A percentile compares a stretch with the other conserved stretches of the same genome.
phyloP scores from a whole-genome alignment of 2,113 vertebrate genomes.

The Gymnocephalus cernua region DNA sequence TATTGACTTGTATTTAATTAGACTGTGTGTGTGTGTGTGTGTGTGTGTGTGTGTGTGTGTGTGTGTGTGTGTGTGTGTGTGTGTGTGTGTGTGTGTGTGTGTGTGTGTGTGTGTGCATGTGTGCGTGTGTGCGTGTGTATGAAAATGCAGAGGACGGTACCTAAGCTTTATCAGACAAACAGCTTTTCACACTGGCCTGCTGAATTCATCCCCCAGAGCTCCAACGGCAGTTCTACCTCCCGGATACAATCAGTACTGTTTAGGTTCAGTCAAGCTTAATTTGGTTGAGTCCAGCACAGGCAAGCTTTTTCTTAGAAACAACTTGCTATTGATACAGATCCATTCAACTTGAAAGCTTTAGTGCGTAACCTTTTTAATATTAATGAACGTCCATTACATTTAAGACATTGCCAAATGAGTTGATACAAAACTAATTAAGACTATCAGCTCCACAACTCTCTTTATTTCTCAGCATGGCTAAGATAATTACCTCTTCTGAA shows the following conservation, averaged over 20 bases:
- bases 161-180: constrained; percentile 47
- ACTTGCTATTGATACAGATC: constrained; percentile 29
- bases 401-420: no score
- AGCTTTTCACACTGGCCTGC: constrained; percentile 39
- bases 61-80: background rate
- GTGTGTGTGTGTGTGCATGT: background rate
- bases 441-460: no score
- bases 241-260: constrained; percentile 46
- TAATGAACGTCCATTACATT: no score
- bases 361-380: no score
- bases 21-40: constrained; percentile 31
- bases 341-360: constrained; percentile 1
- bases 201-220: constrained; percentile 12
- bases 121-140: background rate
- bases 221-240: constrained; percentile 17
- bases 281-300: constrained; percentile 43
- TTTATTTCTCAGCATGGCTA: no score
- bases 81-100: background rate
- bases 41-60: background rate
- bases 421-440: no score
- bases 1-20: constrained; percentile 78
- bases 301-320: constrained; percentile 16
- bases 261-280: constrained; percentile 38
- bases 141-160: constrained; percentile 5
- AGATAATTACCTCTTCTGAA: no score